Conservation (phyloP, 2,113 vertebrate species). For the Gnathonemus echidnorhynchus region DNA sequence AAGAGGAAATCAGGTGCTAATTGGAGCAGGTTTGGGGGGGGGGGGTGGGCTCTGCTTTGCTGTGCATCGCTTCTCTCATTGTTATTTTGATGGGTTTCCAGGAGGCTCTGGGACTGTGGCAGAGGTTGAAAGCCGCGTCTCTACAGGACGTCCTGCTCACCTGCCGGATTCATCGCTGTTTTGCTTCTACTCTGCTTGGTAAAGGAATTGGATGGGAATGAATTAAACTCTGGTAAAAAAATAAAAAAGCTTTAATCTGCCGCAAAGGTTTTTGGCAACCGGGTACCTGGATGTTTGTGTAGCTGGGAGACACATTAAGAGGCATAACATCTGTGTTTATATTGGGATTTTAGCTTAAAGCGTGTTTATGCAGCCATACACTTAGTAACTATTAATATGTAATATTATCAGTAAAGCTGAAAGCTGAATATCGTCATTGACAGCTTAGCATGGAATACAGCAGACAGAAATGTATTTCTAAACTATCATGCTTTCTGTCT, state of each 20-base stretch:
- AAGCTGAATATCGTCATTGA: neutral
- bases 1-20: conserved; percentile 60
- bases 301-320: neutral
- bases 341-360: neutral
- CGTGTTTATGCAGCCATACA: neutral
- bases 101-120: neutral
- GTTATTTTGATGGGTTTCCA: conserved; percentile 31
- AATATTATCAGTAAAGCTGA: neutral
- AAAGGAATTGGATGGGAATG: neutral
- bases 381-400: neutral
- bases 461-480: neutral
- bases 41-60: conserved; percentile 46
- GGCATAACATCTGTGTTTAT: neutral
- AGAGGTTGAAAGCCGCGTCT: neutral
- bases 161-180: neutral
- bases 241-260: neutral
- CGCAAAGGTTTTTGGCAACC: neutral
- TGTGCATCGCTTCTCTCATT: conserved; percentile 40
- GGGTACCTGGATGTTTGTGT: neutral
- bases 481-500: neutral
- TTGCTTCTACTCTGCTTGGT: neutral
- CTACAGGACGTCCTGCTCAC: neutral
- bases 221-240: neutral
- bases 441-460: neutral
- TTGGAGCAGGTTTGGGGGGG: conserved; percentile 49